Evolutionary conservation across 2,113 vertebrate species (phyloP).

Genomic region (Cryptotis parvus): DNA sequence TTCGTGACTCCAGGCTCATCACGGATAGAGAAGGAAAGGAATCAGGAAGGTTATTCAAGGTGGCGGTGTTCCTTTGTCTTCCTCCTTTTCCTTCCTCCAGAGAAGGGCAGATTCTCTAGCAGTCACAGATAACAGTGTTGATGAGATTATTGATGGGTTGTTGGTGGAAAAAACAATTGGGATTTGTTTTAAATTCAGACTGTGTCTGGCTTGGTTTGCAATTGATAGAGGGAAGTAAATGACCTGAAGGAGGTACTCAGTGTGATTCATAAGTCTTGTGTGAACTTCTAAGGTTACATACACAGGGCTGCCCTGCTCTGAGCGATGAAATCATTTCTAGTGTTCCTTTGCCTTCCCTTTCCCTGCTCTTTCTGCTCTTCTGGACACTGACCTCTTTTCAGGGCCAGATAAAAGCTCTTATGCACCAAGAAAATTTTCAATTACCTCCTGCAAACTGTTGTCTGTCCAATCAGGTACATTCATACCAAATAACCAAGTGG

Average conservation of each 20-base stretch:
- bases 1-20: conserved; percentile 16
- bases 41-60: conserved; percentile 60
- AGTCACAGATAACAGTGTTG: background rate
- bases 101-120: background rate
- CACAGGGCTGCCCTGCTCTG: background rate
- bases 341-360: background rate
- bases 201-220: conserved; percentile 8
- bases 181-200: conserved; percentile 50
- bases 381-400: background rate
- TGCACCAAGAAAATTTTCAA: background rate
- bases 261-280: conserved; percentile 48
- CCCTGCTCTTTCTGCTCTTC: background rate
- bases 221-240: conserved; percentile 42
- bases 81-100: too few relatives aligned
- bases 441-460: background rate
- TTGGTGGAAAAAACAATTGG: background rate
- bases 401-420: background rate
- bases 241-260: background rate
- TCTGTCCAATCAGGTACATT: conserved; percentile 4
- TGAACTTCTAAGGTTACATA: conserved; percentile 18
- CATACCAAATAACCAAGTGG: background rate
- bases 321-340: background rate
- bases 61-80: conserved; percentile 22
- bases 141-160: conserved; percentile 3
- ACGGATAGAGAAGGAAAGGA: conserved; percentile 1